Evolutionary conservation across 2,113 vertebrate species (phyloP), one percentile per base, ranked within the genome.

Genomic region (Uropsilus gracilis): DNA sequence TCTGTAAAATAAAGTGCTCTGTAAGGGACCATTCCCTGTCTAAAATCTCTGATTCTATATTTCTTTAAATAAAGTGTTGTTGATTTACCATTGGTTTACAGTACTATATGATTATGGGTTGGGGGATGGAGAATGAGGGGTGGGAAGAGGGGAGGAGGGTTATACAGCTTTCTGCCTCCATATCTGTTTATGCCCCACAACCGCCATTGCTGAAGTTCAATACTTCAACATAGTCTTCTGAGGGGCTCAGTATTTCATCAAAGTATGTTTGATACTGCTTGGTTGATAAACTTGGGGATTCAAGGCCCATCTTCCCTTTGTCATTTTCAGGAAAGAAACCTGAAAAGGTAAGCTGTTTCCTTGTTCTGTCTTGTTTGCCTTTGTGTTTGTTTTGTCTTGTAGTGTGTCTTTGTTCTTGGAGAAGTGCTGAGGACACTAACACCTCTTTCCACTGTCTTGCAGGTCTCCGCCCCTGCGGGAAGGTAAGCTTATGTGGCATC

Each of bases 331-430:
- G 97, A 71, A 98, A 97, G 97, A 98, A 98, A 89, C 95, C 95
- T 18, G 98, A 98, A 48, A 98, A 98, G 98, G 98, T 98, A 97
- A 97, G 84, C 0, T 1, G 26, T 63, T 37, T 26, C 83, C 50
- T 53, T 61, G 24, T 22, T n/a, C 26, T 24, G 46, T 44, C 72
- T 48, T 61, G n/a, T n/a, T 61, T 34, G n/a, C 61, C 72, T 78
- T 50, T 1, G 1, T 13, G 63, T 69, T 24, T n/a, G 53, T 37
- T 20, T 26, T 5, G 11, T 61, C 68, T 39, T 34, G 9, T 28
- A 0, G 72, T 57, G 63, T 59, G 28, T 39, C 34, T 55, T 61
- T 7, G 14, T 44, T n/a, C 26, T 89, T 89, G 92, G 71, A 75
- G 34, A 81, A 75, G 72, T 20, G 30, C 3, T 71, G 68, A 71